Conservation (phyloP, 2,113 vertebrate genomes). For the Aix galericulata region DNA sequence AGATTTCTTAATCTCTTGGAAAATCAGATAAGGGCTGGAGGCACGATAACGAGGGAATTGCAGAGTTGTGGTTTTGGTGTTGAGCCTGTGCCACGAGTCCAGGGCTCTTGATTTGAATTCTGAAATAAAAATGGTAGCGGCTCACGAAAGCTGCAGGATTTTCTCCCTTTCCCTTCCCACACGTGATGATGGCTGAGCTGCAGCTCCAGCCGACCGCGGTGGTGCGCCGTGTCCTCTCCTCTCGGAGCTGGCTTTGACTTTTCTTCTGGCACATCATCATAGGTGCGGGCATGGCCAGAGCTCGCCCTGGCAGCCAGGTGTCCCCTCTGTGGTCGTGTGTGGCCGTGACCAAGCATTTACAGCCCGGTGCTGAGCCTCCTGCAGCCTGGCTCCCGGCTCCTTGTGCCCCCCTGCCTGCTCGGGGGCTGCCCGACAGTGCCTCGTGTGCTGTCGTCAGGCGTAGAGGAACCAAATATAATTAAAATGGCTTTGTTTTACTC, state of each 20-base stretch:
- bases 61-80: not conserved
- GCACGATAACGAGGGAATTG: constrained; percentile 8
- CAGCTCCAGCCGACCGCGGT: accelerated
- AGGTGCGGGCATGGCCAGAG: accelerated
- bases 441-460: not conserved
- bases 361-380: not conserved
- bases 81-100: not conserved
- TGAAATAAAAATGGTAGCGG: not conserved
- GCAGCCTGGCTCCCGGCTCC: not conserved
- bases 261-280: not conserved
- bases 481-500: not conserved
- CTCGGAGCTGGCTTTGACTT: not conserved
- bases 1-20: constrained; percentile 62
- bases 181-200: not conserved
- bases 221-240: accelerated
- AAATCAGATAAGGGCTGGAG: constrained; percentile 50
- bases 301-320: not conserved
- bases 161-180: not conserved
- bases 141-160: not conserved
- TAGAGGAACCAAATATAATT: not conserved
- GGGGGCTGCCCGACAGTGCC: not conserved
- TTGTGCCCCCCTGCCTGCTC: accelerated
- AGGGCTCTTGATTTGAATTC: not conserved
- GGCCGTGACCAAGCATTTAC: not conserved
- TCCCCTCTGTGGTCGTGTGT: not conserved